Evolutionary conservation across 2,113 vertebrate species (phyloP).

Genomic region (Mustela lutreola): DNA sequence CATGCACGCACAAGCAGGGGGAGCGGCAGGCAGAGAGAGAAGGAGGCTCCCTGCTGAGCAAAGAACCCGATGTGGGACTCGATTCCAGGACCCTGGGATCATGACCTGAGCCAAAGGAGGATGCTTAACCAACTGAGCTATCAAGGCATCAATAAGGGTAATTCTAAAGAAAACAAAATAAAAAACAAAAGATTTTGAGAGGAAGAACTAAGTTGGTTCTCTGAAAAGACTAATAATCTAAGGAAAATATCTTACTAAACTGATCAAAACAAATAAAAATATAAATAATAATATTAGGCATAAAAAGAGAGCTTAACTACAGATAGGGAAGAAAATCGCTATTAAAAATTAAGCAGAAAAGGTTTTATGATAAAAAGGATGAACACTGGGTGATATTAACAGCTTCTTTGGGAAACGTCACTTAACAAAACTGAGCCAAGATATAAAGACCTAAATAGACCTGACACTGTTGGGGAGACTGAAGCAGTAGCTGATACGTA

Average conservation of each 20-base stretch:
- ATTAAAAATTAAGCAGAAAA: background rate
- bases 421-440: background rate
- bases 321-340: background rate
- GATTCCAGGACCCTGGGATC: too few species aligned
- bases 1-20: too few species aligned
- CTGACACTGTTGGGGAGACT: background rate
- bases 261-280: background rate
- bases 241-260: background rate
- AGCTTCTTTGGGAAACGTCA: background rate
- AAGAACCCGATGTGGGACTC: too few species aligned
- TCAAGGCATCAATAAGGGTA: background rate
- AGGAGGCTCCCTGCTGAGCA: too few species aligned
- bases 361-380: background rate
- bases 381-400: background rate
- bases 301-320: background rate
- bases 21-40: too few species aligned
- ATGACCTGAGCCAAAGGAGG: too few species aligned
- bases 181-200: slow-evolving; percentile 47
- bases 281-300: background rate
- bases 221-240: background rate
- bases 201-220: background rate
- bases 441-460: background rate
- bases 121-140: too few species aligned
- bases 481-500: too few species aligned
- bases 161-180: background rate